These are phyloP conservation scores for Enteromius radiatus DNA, from an alignment of 2,797 vertebrate species.

Conservation along the genomic window DNA sequence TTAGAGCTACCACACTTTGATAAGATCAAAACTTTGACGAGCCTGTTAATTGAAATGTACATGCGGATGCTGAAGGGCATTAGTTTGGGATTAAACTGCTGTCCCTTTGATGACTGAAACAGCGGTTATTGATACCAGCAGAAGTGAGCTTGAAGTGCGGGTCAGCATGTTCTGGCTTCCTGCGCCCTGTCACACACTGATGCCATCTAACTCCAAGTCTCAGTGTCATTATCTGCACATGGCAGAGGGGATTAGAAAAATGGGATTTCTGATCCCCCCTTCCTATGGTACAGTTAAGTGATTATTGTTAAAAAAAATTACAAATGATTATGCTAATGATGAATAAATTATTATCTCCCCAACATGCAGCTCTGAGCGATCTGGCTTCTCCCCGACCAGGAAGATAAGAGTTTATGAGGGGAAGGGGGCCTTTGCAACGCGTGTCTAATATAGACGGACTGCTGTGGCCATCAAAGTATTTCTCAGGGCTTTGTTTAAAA, in stretches of 20 bases:
- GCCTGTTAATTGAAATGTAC: slow-evolving; percentile 65
- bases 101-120: slow-evolving; percentile 62
- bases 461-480: slow-evolving; percentile 67
- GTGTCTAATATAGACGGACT: slow-evolving; percentile 63
- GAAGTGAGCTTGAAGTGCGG: slow-evolving; percentile 62
- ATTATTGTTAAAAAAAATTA: slow-evolving; percentile 75
- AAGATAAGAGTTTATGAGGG: slow-evolving; percentile 73
- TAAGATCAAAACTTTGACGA: slow-evolving; percentile 57
- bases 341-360: slow-evolving; percentile 67
- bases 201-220: slow-evolving; percentile 77
- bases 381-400: slow-evolving; percentile 65
- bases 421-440: slow-evolving; percentile 57
- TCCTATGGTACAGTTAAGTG: slow-evolving; percentile 72
- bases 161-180: slow-evolving; percentile 60
- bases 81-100: slow-evolving; percentile 59
- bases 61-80: slow-evolving; percentile 58
- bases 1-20: slow-evolving; percentile 38
- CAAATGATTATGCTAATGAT: slow-evolving; percentile 80
- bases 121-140: slow-evolving; percentile 60
- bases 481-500: slow-evolving; percentile 70
- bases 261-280: slow-evolving; percentile 71
- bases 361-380: slow-evolving; percentile 57
- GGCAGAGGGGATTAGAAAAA: slow-evolving; percentile 79
- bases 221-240: slow-evolving; percentile 73
- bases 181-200: slow-evolving; percentile 71